These are phyloP conservation scores for Meliscaeva auricollis DNA, from an alignment of 2,888 invertebrate genomes.

Conservation along the genomic window DNA sequence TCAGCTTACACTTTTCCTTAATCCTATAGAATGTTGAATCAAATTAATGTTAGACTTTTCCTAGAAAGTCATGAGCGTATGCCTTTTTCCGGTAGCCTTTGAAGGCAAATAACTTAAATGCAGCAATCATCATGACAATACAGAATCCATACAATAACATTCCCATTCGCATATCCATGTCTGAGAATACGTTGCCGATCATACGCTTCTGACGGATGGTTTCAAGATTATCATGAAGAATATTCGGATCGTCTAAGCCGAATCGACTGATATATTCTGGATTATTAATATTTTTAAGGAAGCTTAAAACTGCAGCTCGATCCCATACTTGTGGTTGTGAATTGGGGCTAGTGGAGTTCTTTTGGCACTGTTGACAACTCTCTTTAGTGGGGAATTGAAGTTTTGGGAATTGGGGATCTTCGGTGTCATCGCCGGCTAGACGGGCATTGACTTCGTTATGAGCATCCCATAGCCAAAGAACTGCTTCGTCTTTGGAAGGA, in stretches of 20 bases:
- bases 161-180: constrained; percentile 90
- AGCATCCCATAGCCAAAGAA: constrained; percentile 97
- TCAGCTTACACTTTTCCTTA: constrained; percentile 45
- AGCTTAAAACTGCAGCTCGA: constrained; percentile 81
- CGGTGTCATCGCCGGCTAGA: constrained; percentile 92
- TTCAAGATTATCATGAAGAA: constrained; percentile 79
- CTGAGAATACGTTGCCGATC: constrained; percentile 82
- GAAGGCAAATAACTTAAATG: constrained; percentile 90
- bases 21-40: constrained; percentile 14
- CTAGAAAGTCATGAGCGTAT: constrained; percentile 88
- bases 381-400: constrained; percentile 91
- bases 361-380: constrained; percentile 88
- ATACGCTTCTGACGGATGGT: constrained; percentile 81
- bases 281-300: constrained; percentile 82
- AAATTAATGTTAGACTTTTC: constrained; percentile 87
- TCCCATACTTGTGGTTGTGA: constrained; percentile 80
- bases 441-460: constrained; percentile 97
- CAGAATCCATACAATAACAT: constrained; percentile 91
- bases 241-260: constrained; percentile 79
- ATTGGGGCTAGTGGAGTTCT: constrained; percentile 75
- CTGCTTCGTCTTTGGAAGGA: constrained; percentile 89
- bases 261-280: constrained; percentile 81
- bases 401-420: constrained; percentile 96
- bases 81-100: constrained; percentile 89
- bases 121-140: constrained; percentile 89